Evolutionary conservation across 2,888 invertebrate genomes (phyloP).

Genomic region (Halictus quadricinctus): DNA sequence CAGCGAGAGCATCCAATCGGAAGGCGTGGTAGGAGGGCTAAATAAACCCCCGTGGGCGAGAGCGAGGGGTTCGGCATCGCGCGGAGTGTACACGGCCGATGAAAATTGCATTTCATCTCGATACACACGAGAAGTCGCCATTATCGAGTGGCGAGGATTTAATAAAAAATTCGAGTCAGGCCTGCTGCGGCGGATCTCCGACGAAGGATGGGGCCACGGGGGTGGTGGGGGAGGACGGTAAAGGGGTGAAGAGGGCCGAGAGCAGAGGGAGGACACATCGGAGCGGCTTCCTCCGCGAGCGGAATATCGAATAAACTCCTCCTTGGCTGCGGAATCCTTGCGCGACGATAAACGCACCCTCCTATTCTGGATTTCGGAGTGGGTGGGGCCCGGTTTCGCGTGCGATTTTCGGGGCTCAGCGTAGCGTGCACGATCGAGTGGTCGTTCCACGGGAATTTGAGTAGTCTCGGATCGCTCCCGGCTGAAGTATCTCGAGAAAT

Average conservation of each 20-base stretch:
- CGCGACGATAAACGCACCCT: constrained; percentile 65
- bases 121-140: constrained; percentile 72
- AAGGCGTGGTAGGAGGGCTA: constrained; percentile 60
- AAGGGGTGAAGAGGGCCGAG: constrained; percentile 52
- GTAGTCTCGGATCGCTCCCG: constrained; percentile 34
- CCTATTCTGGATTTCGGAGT: constrained; percentile 25
- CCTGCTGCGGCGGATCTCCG: constrained; percentile 24
- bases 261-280: constrained; percentile 52
- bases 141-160: constrained; percentile 70
- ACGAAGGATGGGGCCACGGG: not conserved
- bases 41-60: constrained; percentile 66
- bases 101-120: constrained; percentile 77
- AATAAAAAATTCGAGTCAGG: constrained; percentile 77
- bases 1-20: constrained; percentile 68
- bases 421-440: constrained; percentile 46
- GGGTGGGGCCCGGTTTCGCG: constrained; percentile 31
- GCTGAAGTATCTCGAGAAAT: constrained; percentile 27
- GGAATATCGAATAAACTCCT: constrained; percentile 74
- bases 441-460: constrained; percentile 45
- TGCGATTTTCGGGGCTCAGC: constrained; percentile 44
- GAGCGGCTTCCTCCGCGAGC: constrained; percentile 65
- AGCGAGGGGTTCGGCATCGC: constrained; percentile 39
- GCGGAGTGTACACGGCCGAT: constrained; percentile 52
- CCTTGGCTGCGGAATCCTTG: constrained; percentile 40
- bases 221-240: constrained; percentile 21